Conservation (phyloP, 1,140 invertebrate species). For the Drosophila sp. region DNA sequence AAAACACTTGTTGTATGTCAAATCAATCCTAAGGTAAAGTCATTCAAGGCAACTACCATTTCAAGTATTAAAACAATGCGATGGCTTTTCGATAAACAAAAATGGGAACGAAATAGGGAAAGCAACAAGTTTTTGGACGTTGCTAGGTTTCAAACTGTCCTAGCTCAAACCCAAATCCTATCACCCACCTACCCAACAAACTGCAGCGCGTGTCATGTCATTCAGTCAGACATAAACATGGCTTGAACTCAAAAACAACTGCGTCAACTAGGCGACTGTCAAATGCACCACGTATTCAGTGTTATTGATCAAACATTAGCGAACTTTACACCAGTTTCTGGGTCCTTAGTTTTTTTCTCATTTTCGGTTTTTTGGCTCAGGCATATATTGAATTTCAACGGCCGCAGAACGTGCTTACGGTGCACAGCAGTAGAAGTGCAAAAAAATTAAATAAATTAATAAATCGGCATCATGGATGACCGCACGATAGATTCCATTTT, state of each 20-base stretch:
- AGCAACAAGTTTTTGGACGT: conserved; percentile 44
- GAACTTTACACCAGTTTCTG: conserved; percentile 71
- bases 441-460: conserved; percentile 17
- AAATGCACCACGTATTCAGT: conserved; percentile 70
- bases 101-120: not conserved
- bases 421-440: conserved; percentile 27
- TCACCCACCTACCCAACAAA: conserved; percentile 7
- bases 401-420: conserved; percentile 38
- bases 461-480: conserved; percentile 89
- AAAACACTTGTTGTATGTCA: conserved; percentile 76
- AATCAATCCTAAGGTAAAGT: conserved; percentile 34
- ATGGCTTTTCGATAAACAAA: conserved; percentile 61
- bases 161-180: not conserved
- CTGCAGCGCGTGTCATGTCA: conserved; percentile 44
- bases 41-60: conserved; percentile 58
- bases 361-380: conserved; percentile 47
- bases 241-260: conserved; percentile 75
- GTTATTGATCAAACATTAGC: conserved; percentile 76
- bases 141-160: conserved; percentile 27
- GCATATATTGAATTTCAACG: conserved; percentile 72
- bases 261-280: conserved; percentile 78
- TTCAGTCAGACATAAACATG: conserved; percentile 17
- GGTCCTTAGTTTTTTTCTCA: conserved; percentile 38
- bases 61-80: conserved; percentile 9
- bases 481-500: conserved; percentile 95